A percentile compares a stretch with the other conserved stretches of the same genome.
Evolutionary conservation across 2,113 vertebrate species (phyloP).

Genomic region (Gasterosteus aculeatus): DNA sequence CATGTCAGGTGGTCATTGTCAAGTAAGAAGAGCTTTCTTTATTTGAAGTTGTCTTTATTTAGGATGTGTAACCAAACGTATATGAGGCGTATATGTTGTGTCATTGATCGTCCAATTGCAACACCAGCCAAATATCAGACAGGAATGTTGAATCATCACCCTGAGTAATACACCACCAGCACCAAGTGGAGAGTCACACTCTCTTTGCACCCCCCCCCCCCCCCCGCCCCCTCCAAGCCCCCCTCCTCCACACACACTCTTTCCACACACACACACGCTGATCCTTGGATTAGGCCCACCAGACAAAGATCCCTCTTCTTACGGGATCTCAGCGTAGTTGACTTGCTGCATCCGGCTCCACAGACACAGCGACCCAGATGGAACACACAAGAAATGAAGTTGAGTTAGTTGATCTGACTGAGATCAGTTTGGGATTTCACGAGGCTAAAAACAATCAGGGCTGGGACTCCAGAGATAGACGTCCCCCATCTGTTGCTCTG

Average conservation of each 20-base stretch:
- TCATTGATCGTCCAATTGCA: conserved; percentile 31
- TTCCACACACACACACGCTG: conserved; percentile 19
- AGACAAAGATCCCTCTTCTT: conserved; percentile 67
- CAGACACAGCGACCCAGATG: conserved; percentile 50
- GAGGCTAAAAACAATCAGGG: conserved; percentile 52
- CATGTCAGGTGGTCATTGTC: not conserved
- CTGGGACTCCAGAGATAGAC: conserved; percentile 39
- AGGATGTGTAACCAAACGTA: not conserved
- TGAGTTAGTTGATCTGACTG: conserved; percentile 44
- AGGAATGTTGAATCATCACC: conserved; percentile 73
- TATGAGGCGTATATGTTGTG: conserved; percentile 9
- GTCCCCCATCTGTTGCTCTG: conserved; percentile 63
- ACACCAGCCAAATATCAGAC: conserved; percentile 46
- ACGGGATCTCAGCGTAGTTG: conserved; percentile 57
- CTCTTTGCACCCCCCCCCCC: conserved; percentile 1
- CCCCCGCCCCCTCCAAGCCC: not conserved
- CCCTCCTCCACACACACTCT: conserved; percentile 15
- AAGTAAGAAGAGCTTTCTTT: not conserved
- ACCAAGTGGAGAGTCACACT: conserved; percentile 51
- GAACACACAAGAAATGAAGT: conserved; percentile 32
- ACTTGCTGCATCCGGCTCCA: conserved; percentile 32
- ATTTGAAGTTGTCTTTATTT: not conserved
- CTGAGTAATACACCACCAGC: conserved; percentile 64
- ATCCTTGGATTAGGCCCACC: conserved; percentile 61
- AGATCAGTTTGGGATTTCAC: conserved; percentile 59